These are phyloP conservation scores for Sapayoa aenigma DNA, from an alignment of 2,113 vertebrate genomes.

Conservation along the genomic window DNA sequence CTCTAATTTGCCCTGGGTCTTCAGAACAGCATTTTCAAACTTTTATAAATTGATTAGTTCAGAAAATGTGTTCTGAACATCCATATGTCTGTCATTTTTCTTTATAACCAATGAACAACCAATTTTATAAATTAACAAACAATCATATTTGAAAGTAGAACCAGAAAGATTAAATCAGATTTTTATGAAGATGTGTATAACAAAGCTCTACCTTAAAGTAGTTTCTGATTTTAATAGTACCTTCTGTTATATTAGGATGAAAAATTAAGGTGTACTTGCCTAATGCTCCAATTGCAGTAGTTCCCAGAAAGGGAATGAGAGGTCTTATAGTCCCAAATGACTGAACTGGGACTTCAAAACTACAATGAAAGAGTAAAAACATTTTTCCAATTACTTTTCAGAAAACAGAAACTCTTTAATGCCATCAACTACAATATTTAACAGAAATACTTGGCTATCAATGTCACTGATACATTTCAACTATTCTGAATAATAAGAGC, in stretches of 20 bases:
- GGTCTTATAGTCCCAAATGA: neutral
- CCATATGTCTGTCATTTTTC: neutral
- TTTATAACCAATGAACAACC: neutral
- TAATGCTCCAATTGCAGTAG: neutral
- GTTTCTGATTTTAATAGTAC: neutral
- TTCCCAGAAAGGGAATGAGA: neutral
- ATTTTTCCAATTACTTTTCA: neutral
- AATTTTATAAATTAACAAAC: neutral
- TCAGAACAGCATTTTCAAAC: neutral
- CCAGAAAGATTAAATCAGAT: neutral
- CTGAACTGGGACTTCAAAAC: neutral
- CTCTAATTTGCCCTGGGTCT: neutral
- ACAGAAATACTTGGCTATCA: neutral
- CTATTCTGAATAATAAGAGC: neutral
- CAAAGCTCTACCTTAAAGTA: neutral
- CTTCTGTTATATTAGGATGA: neutral
- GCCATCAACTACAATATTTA: neutral
- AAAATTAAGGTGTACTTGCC: neutral
- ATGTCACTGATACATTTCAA: accelerated
- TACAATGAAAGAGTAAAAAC: neutral
- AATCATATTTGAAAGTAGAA: neutral
- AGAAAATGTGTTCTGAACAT: neutral
- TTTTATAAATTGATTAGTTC: neutral
- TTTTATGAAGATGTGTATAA: neutral
- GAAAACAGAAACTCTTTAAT: neutral